A percentile compares a stretch with the other conserved stretches of the same genome.
Conservation (phyloP, 2,113 vertebrate species). For the Apteryx mantelli region DNA sequence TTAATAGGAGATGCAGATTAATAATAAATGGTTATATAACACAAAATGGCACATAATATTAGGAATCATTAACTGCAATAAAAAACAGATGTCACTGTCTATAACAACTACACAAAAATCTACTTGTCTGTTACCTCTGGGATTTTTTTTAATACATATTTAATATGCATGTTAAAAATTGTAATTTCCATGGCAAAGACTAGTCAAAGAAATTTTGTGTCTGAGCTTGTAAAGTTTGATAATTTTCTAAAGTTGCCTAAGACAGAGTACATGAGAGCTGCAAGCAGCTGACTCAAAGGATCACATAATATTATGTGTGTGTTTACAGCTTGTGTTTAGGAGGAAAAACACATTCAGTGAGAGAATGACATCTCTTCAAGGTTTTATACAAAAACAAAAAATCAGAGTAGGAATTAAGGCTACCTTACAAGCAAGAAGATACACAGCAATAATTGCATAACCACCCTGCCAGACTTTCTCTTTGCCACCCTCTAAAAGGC, state of each 20-base stretch:
- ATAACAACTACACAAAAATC: slow-evolving; percentile 36
- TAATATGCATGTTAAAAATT: background rate
- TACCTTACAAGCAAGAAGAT: background rate
- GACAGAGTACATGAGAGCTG: background rate
- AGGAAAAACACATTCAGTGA: slow-evolving; percentile 14
- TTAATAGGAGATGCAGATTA: slow-evolving; percentile 39
- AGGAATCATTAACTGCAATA: slow-evolving; percentile 60
- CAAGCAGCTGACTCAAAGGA: slow-evolving; percentile 25
- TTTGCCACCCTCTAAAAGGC: background rate
- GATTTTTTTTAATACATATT: slow-evolving; percentile 24
- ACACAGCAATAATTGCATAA: slow-evolving; percentile 25
- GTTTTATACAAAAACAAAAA: slow-evolving; percentile 1
- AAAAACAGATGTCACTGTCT: slow-evolving; percentile 57
- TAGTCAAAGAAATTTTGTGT: background rate
- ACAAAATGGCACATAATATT: slow-evolving; percentile 59
- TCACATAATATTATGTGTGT: slow-evolving; percentile 12
- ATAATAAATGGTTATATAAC: slow-evolving; percentile 58
- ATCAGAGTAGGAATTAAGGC: background rate
- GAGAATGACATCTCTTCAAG: background rate
- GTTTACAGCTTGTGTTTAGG: slow-evolving; percentile 35
- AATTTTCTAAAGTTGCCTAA: slow-evolving; percentile 20
- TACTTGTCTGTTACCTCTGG: slow-evolving; percentile 34
- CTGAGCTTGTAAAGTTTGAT: background rate
- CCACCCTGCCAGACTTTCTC: background rate
- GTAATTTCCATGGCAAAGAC: slow-evolving; percentile 2